These are phyloP conservation scores for Rhinoraja longicauda DNA, from an alignment of 2,797 vertebrate species.

Conservation along the genomic window DNA sequence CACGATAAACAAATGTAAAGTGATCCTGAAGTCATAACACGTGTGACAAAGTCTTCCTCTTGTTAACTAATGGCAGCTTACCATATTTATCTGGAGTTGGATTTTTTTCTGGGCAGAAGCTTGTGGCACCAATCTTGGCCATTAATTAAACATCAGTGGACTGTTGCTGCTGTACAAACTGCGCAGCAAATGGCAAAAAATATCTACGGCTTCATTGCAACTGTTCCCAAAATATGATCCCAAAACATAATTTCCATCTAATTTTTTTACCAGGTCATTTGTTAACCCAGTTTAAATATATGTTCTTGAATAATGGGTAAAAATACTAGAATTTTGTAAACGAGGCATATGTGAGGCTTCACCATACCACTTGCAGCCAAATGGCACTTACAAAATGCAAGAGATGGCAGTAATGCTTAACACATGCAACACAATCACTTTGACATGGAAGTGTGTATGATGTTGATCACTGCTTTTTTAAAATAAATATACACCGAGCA, in stretches of 20 bases:
- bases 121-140: neutral
- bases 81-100: neutral
- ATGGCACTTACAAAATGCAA: neutral
- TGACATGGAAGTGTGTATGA: neutral
- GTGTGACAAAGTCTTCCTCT: too few relatives aligned
- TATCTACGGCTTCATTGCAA: too few relatives aligned
- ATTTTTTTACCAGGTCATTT: neutral
- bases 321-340: neutral
- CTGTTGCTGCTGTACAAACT: too few relatives aligned
- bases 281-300: neutral
- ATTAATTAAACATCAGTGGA: neutral
- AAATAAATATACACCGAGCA: neutral
- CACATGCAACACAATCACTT: neutral
- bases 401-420: neutral
- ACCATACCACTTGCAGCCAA: neutral
- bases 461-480: neutral
- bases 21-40: too few relatives aligned
- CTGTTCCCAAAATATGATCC: too few relatives aligned
- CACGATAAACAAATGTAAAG: too few relatives aligned
- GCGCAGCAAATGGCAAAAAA: too few relatives aligned
- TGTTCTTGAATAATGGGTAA: neutral
- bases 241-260: neutral
- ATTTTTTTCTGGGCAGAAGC: neutral
- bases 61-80: neutral
- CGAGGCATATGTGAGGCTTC: neutral